Evolutionary conservation across 2,888 invertebrate genomes (phyloP), one percentile per base, ranked within the genome.

Genomic region (Scaptomyza tumidula): DNA sequence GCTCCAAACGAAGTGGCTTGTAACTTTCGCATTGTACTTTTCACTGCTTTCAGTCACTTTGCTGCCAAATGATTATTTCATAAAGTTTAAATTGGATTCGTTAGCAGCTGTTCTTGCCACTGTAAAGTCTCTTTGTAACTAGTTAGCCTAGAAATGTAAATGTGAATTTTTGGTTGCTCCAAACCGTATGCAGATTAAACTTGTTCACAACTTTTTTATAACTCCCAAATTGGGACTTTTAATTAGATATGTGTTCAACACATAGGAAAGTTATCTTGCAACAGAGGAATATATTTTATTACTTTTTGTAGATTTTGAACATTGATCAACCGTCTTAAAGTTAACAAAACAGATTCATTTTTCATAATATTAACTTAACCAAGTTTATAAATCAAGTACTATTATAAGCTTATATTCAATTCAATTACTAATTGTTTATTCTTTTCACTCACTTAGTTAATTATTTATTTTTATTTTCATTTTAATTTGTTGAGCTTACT

Each of bases 21-120:
- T 54, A 57, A 27, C 16, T 11, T 43, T 56, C 35, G 24, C 54
- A 64, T 52, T 63, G 43, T 53, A 13, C 16, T 24, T 1, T 13
- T 41, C 4, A 41, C 14, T 14, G 29, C 14, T 53, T 39, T 43
- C 37, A 45, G 2, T 27, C 29, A 6, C 27, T 33, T 33, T 24
- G 57, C 48, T 48, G 31, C 16, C 37, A 10, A 48, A 56, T 57
- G 57, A 61, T 63, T 48, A 73, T 58, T 61, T 54, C 33, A n/a
- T 6, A 24, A 44, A 69, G 35, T 46, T 49, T 39, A 58, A 64
- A 54, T 64, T 55, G 63, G 43, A 19, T 63, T 43, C n/a, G 48
- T 27, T 33, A 39, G 62, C 48, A 62, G 48, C 14, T 49, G 41
- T 11, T 9, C 24, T 13, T 33, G 13, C 33, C 1, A 39, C 39